These are phyloP conservation scores for Miniopterus natalensis DNA, from an alignment of 2,113 vertebrate species.

Conservation along the genomic window DNA sequence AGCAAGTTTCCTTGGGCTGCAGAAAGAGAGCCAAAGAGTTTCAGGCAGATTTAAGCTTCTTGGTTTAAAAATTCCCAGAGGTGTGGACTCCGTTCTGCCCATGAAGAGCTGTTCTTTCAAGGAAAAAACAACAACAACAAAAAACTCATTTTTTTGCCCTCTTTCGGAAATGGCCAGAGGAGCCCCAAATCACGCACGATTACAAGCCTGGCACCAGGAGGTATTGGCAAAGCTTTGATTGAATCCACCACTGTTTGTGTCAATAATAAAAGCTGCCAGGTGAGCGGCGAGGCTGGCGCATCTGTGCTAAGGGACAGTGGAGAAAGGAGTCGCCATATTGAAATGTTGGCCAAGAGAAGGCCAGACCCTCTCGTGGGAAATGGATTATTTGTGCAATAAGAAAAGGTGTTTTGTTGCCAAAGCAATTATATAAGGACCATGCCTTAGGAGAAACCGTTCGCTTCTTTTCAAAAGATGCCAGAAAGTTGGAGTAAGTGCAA, in stretches of 20 bases:
- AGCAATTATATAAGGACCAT: constrained; percentile 41
- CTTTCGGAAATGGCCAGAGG: constrained; percentile 36
- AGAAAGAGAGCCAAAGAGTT: background rate
- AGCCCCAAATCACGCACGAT: background rate
- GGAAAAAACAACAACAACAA: background rate
- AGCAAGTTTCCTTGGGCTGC: background rate
- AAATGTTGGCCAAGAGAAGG: constrained; percentile 31
- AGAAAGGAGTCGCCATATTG: constrained; percentile 56
- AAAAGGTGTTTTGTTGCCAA: constrained; percentile 46
- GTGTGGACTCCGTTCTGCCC: background rate
- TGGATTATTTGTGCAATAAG: constrained; percentile 64
- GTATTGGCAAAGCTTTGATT: constrained; percentile 66
- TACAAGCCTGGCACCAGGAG: constrained; percentile 12
- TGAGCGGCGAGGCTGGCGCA: constrained; percentile 46
- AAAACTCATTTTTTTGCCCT: background rate
- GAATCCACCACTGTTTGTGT: constrained; percentile 62
- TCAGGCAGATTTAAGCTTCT: background rate
- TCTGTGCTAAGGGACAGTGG: background rate
- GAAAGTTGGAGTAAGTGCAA: constrained; percentile 35
- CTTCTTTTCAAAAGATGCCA: constrained; percentile 57
- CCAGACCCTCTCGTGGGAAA: constrained; percentile 43
- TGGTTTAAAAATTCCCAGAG: constrained; percentile 31
- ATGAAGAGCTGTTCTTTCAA: constrained; percentile 33
- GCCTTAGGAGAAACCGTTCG: constrained; percentile 46
- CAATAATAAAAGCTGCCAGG: constrained; percentile 73